Evolutionary conservation across 2,797 vertebrate genomes (phyloP).

Genomic region (Carapus acus): DNA sequence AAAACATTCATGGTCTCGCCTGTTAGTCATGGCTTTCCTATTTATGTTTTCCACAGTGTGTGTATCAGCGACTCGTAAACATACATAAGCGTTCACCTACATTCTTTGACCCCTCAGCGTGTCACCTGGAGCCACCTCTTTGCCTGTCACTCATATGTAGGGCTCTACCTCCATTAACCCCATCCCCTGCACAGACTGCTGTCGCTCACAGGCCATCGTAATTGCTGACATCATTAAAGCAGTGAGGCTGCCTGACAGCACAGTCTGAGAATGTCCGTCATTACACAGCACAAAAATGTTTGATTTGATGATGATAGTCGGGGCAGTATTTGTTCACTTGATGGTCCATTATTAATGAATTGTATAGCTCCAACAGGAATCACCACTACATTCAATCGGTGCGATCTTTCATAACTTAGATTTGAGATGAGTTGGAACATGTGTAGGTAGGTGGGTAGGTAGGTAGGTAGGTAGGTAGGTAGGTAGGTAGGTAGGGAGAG

Average conservation of each 20-base stretch:
- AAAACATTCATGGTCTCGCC: conserved; percentile 36
- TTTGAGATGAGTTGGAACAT: too few species aligned
- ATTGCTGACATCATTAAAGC: conserved; percentile 75
- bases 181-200: conserved; percentile 50
- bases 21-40: conserved; percentile 18
- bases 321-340: too few species aligned
- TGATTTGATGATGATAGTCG: too few species aligned
- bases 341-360: too few species aligned
- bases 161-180: conserved; percentile 56
- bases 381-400: too few species aligned
- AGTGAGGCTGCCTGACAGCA: conserved; percentile 64
- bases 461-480: too few species aligned
- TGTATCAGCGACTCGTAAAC: not conserved
- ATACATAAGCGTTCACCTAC: conserved; percentile 41
- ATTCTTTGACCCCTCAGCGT: conserved; percentile 57
- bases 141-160: conserved; percentile 51
- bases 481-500: too few species aligned
- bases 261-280: conserved; percentile 67
- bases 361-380: too few species aligned
- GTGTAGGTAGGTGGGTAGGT: too few species aligned
- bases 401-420: too few species aligned
- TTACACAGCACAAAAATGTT: conserved; percentile 61
- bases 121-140: conserved; percentile 69
- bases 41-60: conserved; percentile 28
- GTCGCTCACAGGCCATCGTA: conserved; percentile 71